Percentiles rank a stretch among this genome's conserved stretches.
These are phyloP conservation scores for Clytia hemisphaerica DNA, from an alignment of 30 jellyfish, hydroid and myxozoan species.

Conservation along the genomic window DNA sequence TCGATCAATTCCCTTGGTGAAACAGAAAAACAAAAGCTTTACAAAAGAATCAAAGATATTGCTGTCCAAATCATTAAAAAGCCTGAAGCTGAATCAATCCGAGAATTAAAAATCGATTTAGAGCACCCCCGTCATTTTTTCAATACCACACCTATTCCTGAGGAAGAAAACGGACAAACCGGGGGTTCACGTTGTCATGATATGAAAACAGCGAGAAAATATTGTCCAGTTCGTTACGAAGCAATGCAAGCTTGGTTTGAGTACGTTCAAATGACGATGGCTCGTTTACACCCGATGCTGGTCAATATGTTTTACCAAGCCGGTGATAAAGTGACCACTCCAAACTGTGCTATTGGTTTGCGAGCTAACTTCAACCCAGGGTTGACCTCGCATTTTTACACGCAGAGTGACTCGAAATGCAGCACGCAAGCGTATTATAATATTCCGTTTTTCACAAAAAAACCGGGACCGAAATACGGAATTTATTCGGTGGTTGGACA, in stretches of 20 bases:
- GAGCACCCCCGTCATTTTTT: slow-evolving; percentile 51
- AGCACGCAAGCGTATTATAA: slow-evolving; percentile 54
- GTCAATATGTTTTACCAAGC: slow-evolving; percentile 52
- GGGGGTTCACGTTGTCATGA: slow-evolving; percentile 58
- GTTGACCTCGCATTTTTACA: slow-evolving; percentile 80
- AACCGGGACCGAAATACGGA: slow-evolving; percentile 78
- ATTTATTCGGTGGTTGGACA: slow-evolving; percentile 85
- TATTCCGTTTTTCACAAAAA: slow-evolving; percentile 66
- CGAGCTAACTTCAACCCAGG: slow-evolving; percentile 89
- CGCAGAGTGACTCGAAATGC: slow-evolving; percentile 64
- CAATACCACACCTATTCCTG: slow-evolving; percentile 81
- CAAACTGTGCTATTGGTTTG: slow-evolving; percentile 80
- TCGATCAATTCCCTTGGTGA: slow-evolving; percentile 56
- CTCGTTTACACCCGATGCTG: slow-evolving; percentile 60
- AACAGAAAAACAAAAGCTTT: slow-evolving; percentile 43
- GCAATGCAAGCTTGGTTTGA: slow-evolving; percentile 91
- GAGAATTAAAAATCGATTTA: slow-evolving; percentile 45
- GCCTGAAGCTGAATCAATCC: slow-evolving; percentile 51
- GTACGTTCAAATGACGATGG: slow-evolving; percentile 39
- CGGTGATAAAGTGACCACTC: slow-evolving; percentile 69
- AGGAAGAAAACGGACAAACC: slow-evolving; percentile 56
- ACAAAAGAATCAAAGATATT: slow-evolving; percentile 53
- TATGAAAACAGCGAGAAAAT: slow-evolving; percentile 62
- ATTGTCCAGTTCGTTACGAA: slow-evolving; percentile 82
- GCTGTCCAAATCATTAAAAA: slow-evolving; percentile 48